phyloP scores from a whole-genome alignment of 64 coral and sea anemone genomes.

The Porites australiensis region DNA sequence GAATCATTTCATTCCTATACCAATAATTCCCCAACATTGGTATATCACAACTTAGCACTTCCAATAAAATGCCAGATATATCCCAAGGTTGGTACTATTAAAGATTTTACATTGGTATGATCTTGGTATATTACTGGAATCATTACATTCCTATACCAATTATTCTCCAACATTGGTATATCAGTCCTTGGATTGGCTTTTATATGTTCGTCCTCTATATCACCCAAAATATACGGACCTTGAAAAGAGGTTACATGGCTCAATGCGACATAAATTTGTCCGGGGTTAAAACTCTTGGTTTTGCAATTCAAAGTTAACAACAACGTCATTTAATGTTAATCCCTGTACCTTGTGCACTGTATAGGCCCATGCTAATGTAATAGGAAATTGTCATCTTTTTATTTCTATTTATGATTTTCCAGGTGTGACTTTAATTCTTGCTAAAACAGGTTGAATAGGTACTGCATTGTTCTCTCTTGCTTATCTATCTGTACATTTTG shows the following conservation, averaged over 20 bases:
- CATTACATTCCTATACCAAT: too few relatives aligned
- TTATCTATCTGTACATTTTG: conserved; percentile 20
- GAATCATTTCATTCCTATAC: too few relatives aligned
- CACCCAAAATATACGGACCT: background rate
- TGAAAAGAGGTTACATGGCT: conserved; percentile 3
- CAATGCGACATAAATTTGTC: conserved; percentile 55
- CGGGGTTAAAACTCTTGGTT: conserved; percentile 69
- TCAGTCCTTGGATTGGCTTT: background rate
- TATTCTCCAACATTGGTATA: too few relatives aligned
- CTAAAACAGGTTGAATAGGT: conserved; percentile 73
- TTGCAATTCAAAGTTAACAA: conserved; percentile 19
- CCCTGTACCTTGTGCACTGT: conserved; percentile 84
- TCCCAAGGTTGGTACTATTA: too few relatives aligned
- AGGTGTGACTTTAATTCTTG: conserved; percentile 73
- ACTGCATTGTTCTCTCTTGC: conserved; percentile 65
- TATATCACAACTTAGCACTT: too few relatives aligned
- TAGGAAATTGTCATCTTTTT: conserved; percentile 84
- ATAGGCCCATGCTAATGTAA: conserved; percentile 83
- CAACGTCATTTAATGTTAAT: conserved; percentile 7
- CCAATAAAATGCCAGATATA: too few relatives aligned
- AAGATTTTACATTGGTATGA: too few relatives aligned
- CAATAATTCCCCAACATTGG: too few relatives aligned
- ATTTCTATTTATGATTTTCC: conserved; percentile 68
- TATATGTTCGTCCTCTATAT: background rate
- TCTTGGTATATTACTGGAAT: too few relatives aligned